Conservation (phyloP, 2,888 invertebrate species). For the Euphydryas editha region DNA sequence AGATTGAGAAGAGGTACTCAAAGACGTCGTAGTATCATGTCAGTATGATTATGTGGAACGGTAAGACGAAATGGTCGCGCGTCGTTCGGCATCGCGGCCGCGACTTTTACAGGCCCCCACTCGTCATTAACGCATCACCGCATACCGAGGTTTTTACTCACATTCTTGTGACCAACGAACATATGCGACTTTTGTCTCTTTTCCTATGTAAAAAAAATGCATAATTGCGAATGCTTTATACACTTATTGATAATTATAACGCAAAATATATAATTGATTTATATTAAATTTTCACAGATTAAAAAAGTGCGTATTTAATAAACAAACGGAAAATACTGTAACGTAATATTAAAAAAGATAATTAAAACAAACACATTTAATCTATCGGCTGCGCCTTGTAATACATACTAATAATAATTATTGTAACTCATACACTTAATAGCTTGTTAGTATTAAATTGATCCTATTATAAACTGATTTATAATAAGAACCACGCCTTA, state of each 20-base stretch:
- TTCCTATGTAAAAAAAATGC: constrained; percentile 6
- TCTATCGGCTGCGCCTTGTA: neutral
- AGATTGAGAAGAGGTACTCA: neutral
- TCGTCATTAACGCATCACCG: constrained; percentile 63
- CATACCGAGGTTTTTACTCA: constrained; percentile 57
- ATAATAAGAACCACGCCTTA: constrained; percentile 3
- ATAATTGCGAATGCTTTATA: neutral
- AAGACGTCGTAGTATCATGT: constrained; percentile 12
- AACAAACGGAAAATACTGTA: neutral
- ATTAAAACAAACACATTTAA: neutral
- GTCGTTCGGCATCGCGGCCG: constrained; percentile 70
- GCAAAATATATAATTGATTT: neutral
- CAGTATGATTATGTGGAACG: constrained; percentile 18
- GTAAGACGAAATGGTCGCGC: constrained; percentile 58
- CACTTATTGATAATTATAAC: neutral
- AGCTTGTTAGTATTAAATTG: neutral
- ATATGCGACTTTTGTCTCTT: constrained; percentile 15
- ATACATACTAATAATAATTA: neutral
- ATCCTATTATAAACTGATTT: neutral
- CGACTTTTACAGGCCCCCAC: constrained; percentile 44
- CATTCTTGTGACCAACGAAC: constrained; percentile 36
- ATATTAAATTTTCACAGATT: neutral
- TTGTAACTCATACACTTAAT: neutral
- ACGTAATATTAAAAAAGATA: neutral
- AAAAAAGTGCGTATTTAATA: neutral